A percentile compares a stretch with the other conserved stretches of the same genome.
Conservation (phyloP, 2,797 vertebrate species). For the Enteromius unitaeniatus region DNA sequence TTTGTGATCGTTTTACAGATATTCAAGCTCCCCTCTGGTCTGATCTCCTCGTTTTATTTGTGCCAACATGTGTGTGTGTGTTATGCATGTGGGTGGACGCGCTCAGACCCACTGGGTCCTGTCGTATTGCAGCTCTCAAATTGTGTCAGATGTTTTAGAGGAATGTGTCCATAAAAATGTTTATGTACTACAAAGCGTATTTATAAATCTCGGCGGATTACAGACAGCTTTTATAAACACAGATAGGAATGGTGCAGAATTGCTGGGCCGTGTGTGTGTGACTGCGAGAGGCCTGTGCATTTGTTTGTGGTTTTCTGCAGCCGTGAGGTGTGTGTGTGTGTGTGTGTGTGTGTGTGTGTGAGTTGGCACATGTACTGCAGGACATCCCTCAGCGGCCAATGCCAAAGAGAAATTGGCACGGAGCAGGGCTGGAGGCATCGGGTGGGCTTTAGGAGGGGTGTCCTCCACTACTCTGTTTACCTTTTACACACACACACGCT, state of each 20-base stretch:
- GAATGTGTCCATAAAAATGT: constrained; percentile 81
- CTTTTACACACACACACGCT: constrained; percentile 49
- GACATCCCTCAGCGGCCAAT: constrained; percentile 81
- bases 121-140: constrained; percentile 76
- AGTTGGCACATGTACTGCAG: constrained; percentile 80
- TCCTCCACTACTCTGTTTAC: constrained; percentile 61
- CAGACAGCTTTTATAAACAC: constrained; percentile 71
- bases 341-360: constrained; percentile 64
- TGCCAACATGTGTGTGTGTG: constrained; percentile 43
- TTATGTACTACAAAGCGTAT: constrained; percentile 83
- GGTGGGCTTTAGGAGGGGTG: constrained; percentile 54
- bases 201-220: constrained; percentile 82
- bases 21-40: constrained; percentile 20
- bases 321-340: constrained; percentile 41
- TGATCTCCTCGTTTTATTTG: constrained; percentile 29
- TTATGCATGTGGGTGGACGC: constrained; percentile 53
- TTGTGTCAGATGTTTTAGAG: constrained; percentile 76
- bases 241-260: constrained; percentile 53
- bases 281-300: constrained; percentile 25
- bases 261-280: constrained; percentile 40
- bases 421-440: constrained; percentile 63
- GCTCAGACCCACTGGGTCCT: constrained; percentile 58
- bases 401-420: constrained; percentile 83
- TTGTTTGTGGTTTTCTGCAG: constrained; percentile 41
- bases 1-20: constrained; percentile 30